Evolutionary conservation across 2,888 invertebrate genomes (phyloP).

Genomic region (Antitype chi): DNA sequence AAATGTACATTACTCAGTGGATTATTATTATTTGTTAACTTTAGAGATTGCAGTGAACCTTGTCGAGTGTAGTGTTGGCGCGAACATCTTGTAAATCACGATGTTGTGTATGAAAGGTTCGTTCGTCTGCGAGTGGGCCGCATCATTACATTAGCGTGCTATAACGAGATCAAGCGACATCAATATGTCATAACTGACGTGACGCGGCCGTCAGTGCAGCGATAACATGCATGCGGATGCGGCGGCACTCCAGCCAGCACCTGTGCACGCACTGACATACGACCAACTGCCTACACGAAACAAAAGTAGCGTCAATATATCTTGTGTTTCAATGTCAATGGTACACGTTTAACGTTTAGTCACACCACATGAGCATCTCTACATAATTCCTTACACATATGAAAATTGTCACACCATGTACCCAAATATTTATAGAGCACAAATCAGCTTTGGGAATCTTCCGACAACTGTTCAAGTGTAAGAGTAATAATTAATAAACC

Average conservation of each 20-base stretch:
- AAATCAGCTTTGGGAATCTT: slow-evolving; percentile 64
- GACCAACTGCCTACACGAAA: slow-evolving; percentile 69
- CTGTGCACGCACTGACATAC: slow-evolving; percentile 73
- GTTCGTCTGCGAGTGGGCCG: slow-evolving; percentile 50
- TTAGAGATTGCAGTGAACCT: slow-evolving; percentile 39
- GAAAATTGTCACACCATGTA: slow-evolving; percentile 40
- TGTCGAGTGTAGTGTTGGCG: slow-evolving; percentile 52
- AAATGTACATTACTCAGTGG: slow-evolving; percentile 22
- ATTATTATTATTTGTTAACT: slow-evolving; percentile 38
- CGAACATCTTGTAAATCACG: slow-evolving; percentile 60
- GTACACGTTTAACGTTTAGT: slow-evolving; percentile 63
- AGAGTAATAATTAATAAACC: slow-evolving; percentile 72
- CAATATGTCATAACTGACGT: slow-evolving; percentile 68
- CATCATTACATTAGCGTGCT: slow-evolving; percentile 63
- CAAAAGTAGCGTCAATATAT: slow-evolving; percentile 75
- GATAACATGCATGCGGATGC: slow-evolving; percentile 68
- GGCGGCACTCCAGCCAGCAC: slow-evolving; percentile 68
- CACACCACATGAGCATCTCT: slow-evolving; percentile 43
- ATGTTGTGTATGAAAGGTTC: slow-evolving; percentile 51
- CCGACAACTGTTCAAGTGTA: slow-evolving; percentile 46
- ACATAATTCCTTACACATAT: slow-evolving; percentile 49
- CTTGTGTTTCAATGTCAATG: slow-evolving; percentile 76
- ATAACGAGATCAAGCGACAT: slow-evolving; percentile 69
- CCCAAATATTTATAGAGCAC: slow-evolving; percentile 48
- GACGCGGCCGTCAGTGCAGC: slow-evolving; percentile 48